Percentiles rank a stretch among this genome's conserved stretches.
Evolutionary conservation across 2,888 invertebrate species (phyloP).

Genomic region (Ochlodes sylvanus): DNA sequence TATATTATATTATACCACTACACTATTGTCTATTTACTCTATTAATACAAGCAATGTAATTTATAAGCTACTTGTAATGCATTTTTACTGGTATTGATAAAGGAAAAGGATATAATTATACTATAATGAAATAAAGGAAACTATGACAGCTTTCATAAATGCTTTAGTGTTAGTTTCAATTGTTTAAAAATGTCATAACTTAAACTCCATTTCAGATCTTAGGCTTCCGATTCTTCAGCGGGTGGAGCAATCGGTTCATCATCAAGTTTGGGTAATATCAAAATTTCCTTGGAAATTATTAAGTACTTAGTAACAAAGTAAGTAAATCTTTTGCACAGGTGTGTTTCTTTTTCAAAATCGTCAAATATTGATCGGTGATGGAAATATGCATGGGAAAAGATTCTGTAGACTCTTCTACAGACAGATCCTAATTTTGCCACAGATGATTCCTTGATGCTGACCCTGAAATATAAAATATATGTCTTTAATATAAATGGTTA

Average conservation of each 20-base stretch:
- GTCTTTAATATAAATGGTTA: too few species aligned
- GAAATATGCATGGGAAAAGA: slow-evolving; percentile 99
- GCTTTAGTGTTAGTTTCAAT: slow-evolving; percentile 14
- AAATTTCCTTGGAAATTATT: slow-evolving; percentile 98
- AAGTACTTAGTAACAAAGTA: slow-evolving; percentile 99
- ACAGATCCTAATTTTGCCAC: slow-evolving; percentile 99
- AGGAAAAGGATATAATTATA: neutral
- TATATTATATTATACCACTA: neutral
- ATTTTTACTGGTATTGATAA: slow-evolving; percentile 16
- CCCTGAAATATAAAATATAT: slow-evolving; percentile 84
- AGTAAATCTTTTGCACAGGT: slow-evolving; percentile 97
- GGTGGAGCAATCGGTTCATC: slow-evolving; percentile 87
- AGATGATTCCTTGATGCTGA: slow-evolving; percentile 99
- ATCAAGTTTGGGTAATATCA: slow-evolving; percentile 98
- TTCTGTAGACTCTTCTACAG: slow-evolving; percentile 98
- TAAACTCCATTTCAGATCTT: slow-evolving; percentile 49
- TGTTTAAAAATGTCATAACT: slow-evolving; percentile 7
- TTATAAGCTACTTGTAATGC: neutral
- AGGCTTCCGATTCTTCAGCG: slow-evolving; percentile 82
- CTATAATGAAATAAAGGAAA: neutral
- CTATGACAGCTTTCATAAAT: slow-evolving; percentile 10
- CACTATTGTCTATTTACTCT: neutral
- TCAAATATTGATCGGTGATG: slow-evolving; percentile 99
- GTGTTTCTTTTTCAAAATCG: slow-evolving; percentile 98
- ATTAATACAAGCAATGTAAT: neutral